Evolutionary conservation across 2,888 invertebrate species (phyloP).

Genomic region (Trachelus troglodyta): DNA sequence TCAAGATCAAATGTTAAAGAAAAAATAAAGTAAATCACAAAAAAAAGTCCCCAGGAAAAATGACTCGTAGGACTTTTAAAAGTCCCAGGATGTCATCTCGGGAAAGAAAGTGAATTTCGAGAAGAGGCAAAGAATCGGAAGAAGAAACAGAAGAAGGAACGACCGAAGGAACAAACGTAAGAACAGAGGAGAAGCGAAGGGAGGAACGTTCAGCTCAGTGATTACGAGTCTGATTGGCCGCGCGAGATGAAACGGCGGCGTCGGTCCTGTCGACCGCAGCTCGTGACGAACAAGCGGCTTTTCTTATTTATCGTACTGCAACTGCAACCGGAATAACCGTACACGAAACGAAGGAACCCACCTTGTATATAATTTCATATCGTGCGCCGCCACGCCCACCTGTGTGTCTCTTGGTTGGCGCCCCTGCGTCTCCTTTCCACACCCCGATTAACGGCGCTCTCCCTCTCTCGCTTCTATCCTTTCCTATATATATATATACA

Average conservation of each 20-base stretch:
- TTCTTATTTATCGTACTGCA: constrained; percentile 45
- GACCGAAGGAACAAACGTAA: not conserved
- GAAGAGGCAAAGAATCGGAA: not conserved
- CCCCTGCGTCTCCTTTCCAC: constrained; percentile 41
- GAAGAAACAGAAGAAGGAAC: not conserved
- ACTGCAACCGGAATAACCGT: constrained; percentile 32
- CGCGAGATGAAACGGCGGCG: constrained; percentile 66
- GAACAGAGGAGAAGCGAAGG: constrained; percentile 15
- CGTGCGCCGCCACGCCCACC: constrained; percentile 58
- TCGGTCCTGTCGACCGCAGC: constrained; percentile 60
- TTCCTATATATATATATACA: not conserved
- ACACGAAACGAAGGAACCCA: constrained; percentile 31
- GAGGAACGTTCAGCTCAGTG: constrained; percentile 58
- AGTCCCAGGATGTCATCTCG: not conserved
- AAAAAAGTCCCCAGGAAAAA: not conserved
- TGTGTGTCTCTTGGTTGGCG: constrained; percentile 51
- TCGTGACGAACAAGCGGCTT: constrained; percentile 58
- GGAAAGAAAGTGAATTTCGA: not conserved
- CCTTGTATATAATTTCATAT: constrained; percentile 35
- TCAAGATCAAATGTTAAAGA: not conserved
- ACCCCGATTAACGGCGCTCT: constrained; percentile 1
- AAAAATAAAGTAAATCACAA: no score
- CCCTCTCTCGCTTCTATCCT: not conserved
- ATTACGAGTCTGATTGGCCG: constrained; percentile 67
- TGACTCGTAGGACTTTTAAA: not conserved